Evolutionary conservation across 1,140 invertebrate genomes (phyloP).

Genomic region (Charaxes varanes): DNA sequence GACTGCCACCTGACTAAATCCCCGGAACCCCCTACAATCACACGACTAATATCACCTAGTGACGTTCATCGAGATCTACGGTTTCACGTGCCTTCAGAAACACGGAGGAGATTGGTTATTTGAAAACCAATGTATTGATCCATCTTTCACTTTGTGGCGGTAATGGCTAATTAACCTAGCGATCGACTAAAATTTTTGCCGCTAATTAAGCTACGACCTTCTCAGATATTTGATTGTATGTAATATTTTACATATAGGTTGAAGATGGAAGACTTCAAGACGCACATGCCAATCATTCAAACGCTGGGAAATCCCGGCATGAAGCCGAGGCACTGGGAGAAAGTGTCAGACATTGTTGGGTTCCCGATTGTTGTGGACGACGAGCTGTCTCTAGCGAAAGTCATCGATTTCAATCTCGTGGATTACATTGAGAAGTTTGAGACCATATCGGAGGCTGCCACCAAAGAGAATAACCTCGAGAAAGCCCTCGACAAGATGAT

Average conservation of each 20-base stretch:
- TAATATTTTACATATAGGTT: slow-evolving; percentile 45
- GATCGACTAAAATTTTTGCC: too few relatives aligned
- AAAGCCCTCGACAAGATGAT: slow-evolving; percentile 93
- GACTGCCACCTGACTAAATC: too few relatives aligned
- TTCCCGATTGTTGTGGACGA: slow-evolving; percentile 93
- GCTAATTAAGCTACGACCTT: too few relatives aligned
- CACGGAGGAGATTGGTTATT: too few relatives aligned
- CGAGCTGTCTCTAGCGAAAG: slow-evolving; percentile 88
- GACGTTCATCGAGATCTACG: too few relatives aligned
- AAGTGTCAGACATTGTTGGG: slow-evolving; percentile 95
- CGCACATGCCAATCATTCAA: slow-evolving; percentile 91
- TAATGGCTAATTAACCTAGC: too few relatives aligned
- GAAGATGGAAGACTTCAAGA: slow-evolving; percentile 92
- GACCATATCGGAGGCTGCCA: slow-evolving; percentile 93
- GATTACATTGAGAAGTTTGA: slow-evolving; percentile 95
- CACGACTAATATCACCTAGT: too few relatives aligned
- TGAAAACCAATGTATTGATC: too few relatives aligned
- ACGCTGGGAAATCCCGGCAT: slow-evolving; percentile 96
- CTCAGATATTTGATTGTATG: too few relatives aligned
- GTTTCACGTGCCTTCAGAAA: too few relatives aligned
- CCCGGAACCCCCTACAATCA: too few relatives aligned
- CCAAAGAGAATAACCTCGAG: slow-evolving; percentile 95
- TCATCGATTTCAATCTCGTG: slow-evolving; percentile 94
- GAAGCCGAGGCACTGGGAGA: slow-evolving; percentile 95
- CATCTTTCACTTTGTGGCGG: too few relatives aligned